Conservation (phyloP, 2,797 vertebrate species). For the Sciurus carolinensis region DNA sequence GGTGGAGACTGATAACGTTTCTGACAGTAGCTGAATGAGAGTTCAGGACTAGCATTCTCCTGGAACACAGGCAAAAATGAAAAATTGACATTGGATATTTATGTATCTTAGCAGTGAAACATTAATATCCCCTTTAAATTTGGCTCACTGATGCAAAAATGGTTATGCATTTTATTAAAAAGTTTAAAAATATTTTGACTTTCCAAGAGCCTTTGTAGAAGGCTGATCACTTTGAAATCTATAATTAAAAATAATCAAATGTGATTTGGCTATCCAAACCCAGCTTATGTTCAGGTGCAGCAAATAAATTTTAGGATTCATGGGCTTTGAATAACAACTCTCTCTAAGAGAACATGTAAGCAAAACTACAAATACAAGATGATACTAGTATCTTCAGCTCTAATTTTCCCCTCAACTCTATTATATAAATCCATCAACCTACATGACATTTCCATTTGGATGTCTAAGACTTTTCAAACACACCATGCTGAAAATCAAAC, state of each 20-base stretch:
- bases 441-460: background rate
- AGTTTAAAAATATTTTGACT: slow-evolving; percentile 15
- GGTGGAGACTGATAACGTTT: slow-evolving; percentile 68
- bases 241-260: slow-evolving; percentile 55
- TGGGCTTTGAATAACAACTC: background rate
- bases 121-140: slow-evolving; percentile 50
- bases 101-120: slow-evolving; percentile 34
- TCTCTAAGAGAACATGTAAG: background rate
- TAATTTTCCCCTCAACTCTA: background rate
- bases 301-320: slow-evolving; percentile 54
- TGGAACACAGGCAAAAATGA: slow-evolving; percentile 63
- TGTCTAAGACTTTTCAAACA: slow-evolving; percentile 32
- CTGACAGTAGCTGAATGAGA: slow-evolving; percentile 62
- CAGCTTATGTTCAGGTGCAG: background rate
- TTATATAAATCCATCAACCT: background rate
- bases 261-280: slow-evolving; percentile 5
- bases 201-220: slow-evolving; percentile 32
- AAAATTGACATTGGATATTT: slow-evolving; percentile 71
- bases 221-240: slow-evolving; percentile 48
- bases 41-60: slow-evolving; percentile 56
- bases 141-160: slow-evolving; percentile 55
- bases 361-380: slow-evolving; percentile 14
- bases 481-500: background rate
- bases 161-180: background rate
- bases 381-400: background rate